Conservation (phyloP, 2,113 vertebrate genomes). For the Oncorhynchus masou region DNA sequence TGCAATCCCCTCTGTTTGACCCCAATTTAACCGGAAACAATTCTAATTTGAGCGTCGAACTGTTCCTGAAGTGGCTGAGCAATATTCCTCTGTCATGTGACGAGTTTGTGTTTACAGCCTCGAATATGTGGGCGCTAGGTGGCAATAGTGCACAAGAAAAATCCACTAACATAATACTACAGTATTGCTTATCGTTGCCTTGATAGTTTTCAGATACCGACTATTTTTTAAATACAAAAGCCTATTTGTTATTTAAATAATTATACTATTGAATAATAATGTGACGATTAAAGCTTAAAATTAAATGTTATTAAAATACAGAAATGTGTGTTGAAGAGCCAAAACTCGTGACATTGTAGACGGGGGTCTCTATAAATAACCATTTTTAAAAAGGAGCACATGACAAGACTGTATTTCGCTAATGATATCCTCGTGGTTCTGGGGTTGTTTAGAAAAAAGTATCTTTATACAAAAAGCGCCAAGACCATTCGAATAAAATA, state of each 20-base stretch:
- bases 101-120: neutral
- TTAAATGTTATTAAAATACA: neutral
- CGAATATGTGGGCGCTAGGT: neutral
- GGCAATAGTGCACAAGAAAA: neutral
- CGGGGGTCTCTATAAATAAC: neutral
- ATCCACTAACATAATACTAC: neutral
- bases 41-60: neutral
- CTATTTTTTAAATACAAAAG: neutral
- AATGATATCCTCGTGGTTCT: neutral
- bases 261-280: too few relatives aligned
- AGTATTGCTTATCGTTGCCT: neutral
- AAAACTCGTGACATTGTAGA: neutral
- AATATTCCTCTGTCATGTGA: conserved; percentile 13
- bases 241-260: too few relatives aligned
- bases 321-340: neutral
- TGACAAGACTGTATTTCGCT: neutral
- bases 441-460: too few relatives aligned
- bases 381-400: neutral
- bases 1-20: conserved; percentile 30
- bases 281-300: neutral
- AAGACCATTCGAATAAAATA: too few relatives aligned
- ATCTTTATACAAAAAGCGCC: too few relatives aligned
- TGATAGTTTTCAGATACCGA: neutral
- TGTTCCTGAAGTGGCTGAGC: neutral
- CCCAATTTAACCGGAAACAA: conserved; percentile 51